These are phyloP conservation scores for Acanthoscelides obtectus DNA, from an alignment of 2,888 invertebrate genomes.

Conservation along the genomic window DNA sequence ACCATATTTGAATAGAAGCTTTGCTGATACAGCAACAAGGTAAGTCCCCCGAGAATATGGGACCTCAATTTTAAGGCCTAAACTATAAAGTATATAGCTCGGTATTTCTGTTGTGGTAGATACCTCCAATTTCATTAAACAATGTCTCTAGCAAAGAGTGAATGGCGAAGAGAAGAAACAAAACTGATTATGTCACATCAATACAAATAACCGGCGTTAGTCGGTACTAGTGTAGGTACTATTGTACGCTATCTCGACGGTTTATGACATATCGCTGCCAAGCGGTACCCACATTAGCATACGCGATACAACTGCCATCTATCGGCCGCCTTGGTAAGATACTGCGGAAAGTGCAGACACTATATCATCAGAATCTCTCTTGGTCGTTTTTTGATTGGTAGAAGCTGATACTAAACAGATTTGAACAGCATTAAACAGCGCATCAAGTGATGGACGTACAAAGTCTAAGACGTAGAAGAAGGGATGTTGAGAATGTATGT, in stretches of 20 bases:
- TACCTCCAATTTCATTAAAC: no score
- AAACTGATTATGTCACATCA: constrained; percentile 19
- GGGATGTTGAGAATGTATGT: neutral
- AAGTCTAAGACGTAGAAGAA: neutral
- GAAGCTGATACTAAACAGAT: neutral
- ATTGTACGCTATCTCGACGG: constrained; percentile 14
- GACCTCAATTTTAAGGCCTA: no score
- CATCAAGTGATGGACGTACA: neutral
- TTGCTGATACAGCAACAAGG: no score
- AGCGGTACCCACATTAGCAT: constrained; percentile 23
- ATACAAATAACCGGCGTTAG: constrained; percentile 11
- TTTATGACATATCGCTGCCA: constrained; percentile 26
- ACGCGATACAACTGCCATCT: constrained; percentile 10
- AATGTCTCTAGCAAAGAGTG: neutral
- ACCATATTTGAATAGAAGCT: no score
- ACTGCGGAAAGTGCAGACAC: neutral
- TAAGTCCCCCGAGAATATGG: no score
- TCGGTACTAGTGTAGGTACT: constrained; percentile 5
- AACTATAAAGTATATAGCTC: no score
- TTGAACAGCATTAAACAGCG: neutral
- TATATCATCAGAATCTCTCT: neutral
- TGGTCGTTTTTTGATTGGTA: neutral
- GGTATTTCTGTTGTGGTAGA: no score
- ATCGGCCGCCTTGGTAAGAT: neutral
- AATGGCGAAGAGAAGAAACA: neutral